phyloP scores from a whole-genome alignment of 2,888 invertebrate species.

The Parelbella ahira region DNA sequence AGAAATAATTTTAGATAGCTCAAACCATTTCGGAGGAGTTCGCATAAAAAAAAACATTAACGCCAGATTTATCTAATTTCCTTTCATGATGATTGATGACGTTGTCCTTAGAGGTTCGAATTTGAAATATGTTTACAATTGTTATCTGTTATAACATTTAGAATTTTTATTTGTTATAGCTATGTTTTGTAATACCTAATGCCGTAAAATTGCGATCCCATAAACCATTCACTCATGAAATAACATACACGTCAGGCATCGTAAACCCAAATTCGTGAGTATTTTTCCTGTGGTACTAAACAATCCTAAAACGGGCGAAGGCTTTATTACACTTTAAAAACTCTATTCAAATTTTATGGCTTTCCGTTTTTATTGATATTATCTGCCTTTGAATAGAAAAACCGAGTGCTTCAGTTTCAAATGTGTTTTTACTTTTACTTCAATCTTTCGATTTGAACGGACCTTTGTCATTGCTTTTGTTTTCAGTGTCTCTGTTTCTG shows the following conservation, averaged over 20 bases:
- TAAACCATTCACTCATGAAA: constrained; percentile 16
- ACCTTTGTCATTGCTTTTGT: constrained; percentile 18
- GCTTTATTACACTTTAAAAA: constrained; percentile 31
- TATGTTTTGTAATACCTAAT: not conserved
- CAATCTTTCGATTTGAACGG: constrained; percentile 4
- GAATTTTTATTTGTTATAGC: no score
- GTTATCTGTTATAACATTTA: no score
- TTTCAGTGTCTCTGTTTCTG: constrained; percentile 11
- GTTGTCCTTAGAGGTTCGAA: no score
- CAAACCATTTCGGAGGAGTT: no score
- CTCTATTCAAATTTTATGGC: constrained; percentile 35
- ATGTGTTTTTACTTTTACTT: constrained; percentile 17
- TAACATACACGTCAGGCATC: constrained; percentile 15
- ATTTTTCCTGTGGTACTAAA: constrained; percentile 20
- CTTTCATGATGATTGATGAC: no score
- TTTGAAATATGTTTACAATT: no score
- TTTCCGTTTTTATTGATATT: constrained; percentile 37
- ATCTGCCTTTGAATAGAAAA: constrained; percentile 30
- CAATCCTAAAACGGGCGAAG: constrained; percentile 23
- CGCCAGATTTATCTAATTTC: no score
- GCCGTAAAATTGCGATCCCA: not conserved
- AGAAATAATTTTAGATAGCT: no score
- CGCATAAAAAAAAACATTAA: no score
- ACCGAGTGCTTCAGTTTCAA: constrained; percentile 26
- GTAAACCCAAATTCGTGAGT: constrained; percentile 15